phyloP scores from a whole-genome alignment of 2,113 vertebrate species.

The Gymnobelideus leadbeateri region DNA sequence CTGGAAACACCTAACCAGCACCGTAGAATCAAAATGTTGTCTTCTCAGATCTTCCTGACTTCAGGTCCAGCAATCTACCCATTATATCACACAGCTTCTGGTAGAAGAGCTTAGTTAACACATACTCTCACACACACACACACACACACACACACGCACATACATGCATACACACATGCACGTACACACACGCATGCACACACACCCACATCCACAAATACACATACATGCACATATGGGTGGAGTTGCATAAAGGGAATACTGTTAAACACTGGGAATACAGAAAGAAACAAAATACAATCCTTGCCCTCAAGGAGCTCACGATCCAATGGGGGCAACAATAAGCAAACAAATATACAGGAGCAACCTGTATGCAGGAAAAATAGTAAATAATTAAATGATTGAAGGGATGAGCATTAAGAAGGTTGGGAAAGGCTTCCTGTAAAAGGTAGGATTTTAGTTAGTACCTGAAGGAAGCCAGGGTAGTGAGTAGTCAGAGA shows the following conservation, averaged over 20 bases:
- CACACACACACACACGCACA: too few relatives aligned
- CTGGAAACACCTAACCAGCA: background rate
- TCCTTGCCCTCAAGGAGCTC: background rate
- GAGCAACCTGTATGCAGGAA: background rate
- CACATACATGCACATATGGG: too few relatives aligned
- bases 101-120: background rate
- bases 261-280: background rate
- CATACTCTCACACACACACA: too few relatives aligned
- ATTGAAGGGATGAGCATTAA: background rate
- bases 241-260: background rate
- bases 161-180: too few relatives aligned
- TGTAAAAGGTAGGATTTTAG: background rate
- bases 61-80: background rate
- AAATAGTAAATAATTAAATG: background rate
- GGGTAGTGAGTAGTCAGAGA: background rate
- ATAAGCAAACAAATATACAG: background rate
- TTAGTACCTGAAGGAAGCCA: background rate
- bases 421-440: background rate
- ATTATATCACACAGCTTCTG: background rate
- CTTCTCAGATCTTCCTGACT: background rate
- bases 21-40: background rate
- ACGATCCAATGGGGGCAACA: background rate
- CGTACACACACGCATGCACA: too few relatives aligned
- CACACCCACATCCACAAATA: too few relatives aligned
- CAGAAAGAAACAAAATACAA: background rate